These are phyloP conservation scores for Gouania willdenowi DNA, from an alignment of 2,797 vertebrate genomes.

Conservation along the genomic window DNA sequence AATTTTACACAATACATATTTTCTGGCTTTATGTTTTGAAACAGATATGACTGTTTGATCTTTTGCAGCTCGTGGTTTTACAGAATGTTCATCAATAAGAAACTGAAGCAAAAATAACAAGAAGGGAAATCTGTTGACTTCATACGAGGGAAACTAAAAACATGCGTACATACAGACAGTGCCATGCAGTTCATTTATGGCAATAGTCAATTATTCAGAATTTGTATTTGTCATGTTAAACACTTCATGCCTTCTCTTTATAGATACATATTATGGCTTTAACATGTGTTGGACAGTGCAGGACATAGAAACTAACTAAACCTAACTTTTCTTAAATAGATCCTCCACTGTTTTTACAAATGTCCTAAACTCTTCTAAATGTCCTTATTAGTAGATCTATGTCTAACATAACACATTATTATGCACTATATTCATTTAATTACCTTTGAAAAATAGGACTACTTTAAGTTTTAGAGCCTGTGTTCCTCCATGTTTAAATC, in stretches of 20 bases:
- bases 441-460: no score
- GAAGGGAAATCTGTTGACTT: slow-evolving; percentile 40
- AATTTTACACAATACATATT: slow-evolving; percentile 72
- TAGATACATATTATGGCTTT: slow-evolving; percentile 68
- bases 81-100: slow-evolving; percentile 70
- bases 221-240: slow-evolving; percentile 64
- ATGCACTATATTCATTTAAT: no score
- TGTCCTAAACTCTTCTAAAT: no score
- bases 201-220: slow-evolving; percentile 67
- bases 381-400: no score
- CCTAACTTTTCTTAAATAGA: slow-evolving; percentile 21
- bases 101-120: slow-evolving; percentile 34
- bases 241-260: slow-evolving; percentile 74
- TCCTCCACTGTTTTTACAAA: slow-evolving; percentile 1
- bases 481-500: no score
- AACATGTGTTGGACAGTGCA: slow-evolving; percentile 42
- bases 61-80: slow-evolving; percentile 68
- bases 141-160: slow-evolving; percentile 65
- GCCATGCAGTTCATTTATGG: slow-evolving; percentile 76
- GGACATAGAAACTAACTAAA: slow-evolving; percentile 11
- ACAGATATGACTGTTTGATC: slow-evolving; percentile 57
- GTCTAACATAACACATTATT: no score
- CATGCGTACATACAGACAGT: slow-evolving; percentile 79
- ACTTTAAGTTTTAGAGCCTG: no score
- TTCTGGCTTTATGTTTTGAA: slow-evolving; percentile 68